Conservation (phyloP, 2,797 vertebrate genomes). For the Peromyscus attwateri region DNA sequence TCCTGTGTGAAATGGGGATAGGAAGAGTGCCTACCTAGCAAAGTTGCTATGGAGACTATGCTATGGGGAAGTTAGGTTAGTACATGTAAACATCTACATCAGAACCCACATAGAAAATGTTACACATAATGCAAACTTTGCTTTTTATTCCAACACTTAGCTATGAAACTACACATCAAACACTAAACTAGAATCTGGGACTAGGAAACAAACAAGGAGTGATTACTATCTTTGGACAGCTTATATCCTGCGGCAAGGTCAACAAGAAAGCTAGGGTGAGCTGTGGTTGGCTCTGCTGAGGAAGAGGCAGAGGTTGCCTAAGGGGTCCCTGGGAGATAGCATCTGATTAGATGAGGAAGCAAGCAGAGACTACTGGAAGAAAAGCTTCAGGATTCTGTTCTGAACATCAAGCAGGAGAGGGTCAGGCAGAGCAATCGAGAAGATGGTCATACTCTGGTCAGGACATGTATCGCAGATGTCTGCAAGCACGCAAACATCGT, state of each 20-base stretch:
- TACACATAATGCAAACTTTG: slow-evolving; percentile 5
- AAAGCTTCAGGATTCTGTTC: slow-evolving; percentile 11
- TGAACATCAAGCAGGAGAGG: slow-evolving; percentile 43
- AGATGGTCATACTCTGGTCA: neutral
- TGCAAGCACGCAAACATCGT: neutral
- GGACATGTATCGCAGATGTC: neutral
- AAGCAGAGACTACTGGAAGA: slow-evolving; percentile 43
- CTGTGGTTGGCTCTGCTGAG: neutral
- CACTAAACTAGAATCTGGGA: neutral
- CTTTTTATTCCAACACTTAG: slow-evolving; percentile 20
- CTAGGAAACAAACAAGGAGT: slow-evolving; percentile 48
- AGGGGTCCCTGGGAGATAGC: neutral
- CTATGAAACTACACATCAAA: slow-evolving; percentile 35
- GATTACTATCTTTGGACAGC: slow-evolving; percentile 17
- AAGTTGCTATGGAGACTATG: neutral
- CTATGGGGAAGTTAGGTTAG: neutral
- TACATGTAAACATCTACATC: slow-evolving; percentile 47
- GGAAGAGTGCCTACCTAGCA: neutral
- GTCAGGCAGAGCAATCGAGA: neutral
- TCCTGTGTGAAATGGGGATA: slow-evolving; percentile 18
- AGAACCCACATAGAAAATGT: slow-evolving; percentile 50
- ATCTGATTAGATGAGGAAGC: neutral
- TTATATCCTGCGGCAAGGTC: slow-evolving; percentile 19
- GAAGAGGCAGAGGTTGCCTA: neutral
- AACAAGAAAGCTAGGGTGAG: neutral